phyloP scores from a whole-genome alignment of 2,888 invertebrate genomes.

The Muschampia plurimacula region DNA sequence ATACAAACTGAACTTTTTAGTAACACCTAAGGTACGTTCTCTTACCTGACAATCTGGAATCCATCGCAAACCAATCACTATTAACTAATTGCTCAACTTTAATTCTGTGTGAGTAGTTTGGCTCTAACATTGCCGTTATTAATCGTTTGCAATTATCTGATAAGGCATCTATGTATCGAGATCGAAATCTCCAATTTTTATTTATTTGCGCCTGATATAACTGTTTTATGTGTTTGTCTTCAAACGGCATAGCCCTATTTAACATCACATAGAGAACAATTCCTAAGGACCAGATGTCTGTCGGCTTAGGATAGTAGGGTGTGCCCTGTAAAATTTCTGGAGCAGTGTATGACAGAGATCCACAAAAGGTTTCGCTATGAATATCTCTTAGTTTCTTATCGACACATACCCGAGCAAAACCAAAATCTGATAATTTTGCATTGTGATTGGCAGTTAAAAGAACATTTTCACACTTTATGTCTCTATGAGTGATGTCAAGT shows the following conservation, averaged over 20 bases:
- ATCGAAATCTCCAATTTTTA: constrained; percentile 89
- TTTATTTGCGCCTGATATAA: constrained; percentile 87
- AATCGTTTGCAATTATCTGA: constrained; percentile 88
- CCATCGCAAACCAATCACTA: constrained; percentile 88
- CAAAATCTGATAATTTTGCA: constrained; percentile 93
- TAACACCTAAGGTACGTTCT: constrained; percentile 1
- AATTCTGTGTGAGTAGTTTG: constrained; percentile 86
- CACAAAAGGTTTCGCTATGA: constrained; percentile 93
- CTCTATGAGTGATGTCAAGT: constrained; percentile 91
- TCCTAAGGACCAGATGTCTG: constrained; percentile 93
- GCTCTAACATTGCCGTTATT: constrained; percentile 88
- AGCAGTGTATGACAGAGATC: constrained; percentile 94
- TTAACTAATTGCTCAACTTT: constrained; percentile 85
- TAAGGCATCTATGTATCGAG: constrained; percentile 84
- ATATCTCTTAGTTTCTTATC: constrained; percentile 74
- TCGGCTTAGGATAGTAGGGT: constrained; percentile 89
- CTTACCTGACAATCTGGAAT: constrained; percentile 81
- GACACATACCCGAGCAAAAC: constrained; percentile 87
- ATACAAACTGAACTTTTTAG: not conserved
- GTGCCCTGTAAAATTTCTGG: constrained; percentile 93
- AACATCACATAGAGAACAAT: constrained; percentile 93
- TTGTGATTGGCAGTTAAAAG: constrained; percentile 90
- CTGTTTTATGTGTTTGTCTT: constrained; percentile 90
- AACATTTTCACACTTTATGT: constrained; percentile 95
- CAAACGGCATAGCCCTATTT: constrained; percentile 94